Conservation (phyloP, 1,140 invertebrate species). For the Drosophila tani region DNA sequence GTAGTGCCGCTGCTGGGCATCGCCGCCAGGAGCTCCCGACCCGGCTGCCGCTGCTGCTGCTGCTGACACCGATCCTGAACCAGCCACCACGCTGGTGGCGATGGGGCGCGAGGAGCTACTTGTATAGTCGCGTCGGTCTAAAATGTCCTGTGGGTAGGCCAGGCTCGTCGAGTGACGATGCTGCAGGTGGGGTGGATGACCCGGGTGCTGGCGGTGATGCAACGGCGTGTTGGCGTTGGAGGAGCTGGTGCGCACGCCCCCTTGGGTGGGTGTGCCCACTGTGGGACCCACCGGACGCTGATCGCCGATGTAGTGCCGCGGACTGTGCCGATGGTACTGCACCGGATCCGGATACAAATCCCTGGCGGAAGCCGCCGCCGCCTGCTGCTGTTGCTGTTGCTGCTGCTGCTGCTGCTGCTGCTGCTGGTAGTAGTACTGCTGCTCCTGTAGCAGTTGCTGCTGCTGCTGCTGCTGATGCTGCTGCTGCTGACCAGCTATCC, state of each 20-base stretch:
- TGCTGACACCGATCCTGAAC: conserved; percentile 25
- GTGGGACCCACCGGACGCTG: conserved; percentile 69
- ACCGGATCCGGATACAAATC: conserved; percentile 79
- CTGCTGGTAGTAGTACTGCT: conserved; percentile 53
- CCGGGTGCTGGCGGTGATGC: conserved; percentile 47
- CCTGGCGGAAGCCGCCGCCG: conserved; percentile 39
- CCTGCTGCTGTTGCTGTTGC: conserved; percentile 41
- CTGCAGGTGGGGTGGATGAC: conserved; percentile 45
- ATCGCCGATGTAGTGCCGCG: conserved; percentile 80
- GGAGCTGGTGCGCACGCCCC: conserved; percentile 66
- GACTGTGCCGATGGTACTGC: conserved; percentile 82
- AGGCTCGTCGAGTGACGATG: conserved; percentile 78
- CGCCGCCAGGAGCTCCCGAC: conserved; percentile 27
- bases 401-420: conserved; percentile 52
- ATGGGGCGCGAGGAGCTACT: conserved; percentile 68
- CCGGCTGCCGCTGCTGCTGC: background rate
- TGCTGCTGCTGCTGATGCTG: conserved; percentile 36
- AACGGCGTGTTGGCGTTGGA: conserved; percentile 77
- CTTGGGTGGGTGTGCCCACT: conserved; percentile 64
- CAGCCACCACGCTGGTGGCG: conserved; percentile 59
- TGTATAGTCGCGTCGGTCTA: conserved; percentile 85
- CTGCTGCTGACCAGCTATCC: conserved; percentile 70
- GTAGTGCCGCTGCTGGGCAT: conserved; percentile 62
- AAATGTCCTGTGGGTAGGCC: conserved; percentile 85
- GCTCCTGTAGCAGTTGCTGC: conserved; percentile 49